These are phyloP conservation scores for Tetragnatha montana DNA, from an alignment of 2,888 invertebrate species.

Conservation along the genomic window DNA sequence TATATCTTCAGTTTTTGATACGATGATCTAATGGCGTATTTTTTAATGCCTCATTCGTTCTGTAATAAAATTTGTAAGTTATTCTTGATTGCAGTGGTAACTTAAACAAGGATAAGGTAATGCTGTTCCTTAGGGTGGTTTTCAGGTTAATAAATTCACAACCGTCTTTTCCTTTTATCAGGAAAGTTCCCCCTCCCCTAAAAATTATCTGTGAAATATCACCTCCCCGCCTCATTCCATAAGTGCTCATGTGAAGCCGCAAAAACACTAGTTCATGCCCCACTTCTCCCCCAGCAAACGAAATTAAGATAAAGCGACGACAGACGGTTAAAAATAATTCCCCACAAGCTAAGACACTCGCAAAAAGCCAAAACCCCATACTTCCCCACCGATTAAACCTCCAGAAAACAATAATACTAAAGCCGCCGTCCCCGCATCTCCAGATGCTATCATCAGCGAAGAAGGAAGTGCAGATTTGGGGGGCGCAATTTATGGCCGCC, in stretches of 20 bases:
- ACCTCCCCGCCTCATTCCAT: too few species aligned
- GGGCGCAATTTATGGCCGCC: slow-evolving; percentile 16
- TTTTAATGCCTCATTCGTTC: too few species aligned
- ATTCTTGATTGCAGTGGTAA: too few species aligned
- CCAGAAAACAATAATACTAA: background rate
- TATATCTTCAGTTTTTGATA: too few species aligned
- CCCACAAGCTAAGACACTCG: background rate
- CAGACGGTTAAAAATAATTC: background rate
- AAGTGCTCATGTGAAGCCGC: background rate
- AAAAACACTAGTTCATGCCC: background rate
- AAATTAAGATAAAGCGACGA: slow-evolving; percentile 7
- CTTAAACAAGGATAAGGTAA: too few species aligned
- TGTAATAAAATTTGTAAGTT: too few species aligned
- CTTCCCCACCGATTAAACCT: slow-evolving; percentile 3
- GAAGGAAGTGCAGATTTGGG: background rate
- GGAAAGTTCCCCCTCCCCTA: too few species aligned
- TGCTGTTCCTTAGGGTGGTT: too few species aligned
- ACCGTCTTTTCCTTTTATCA: too few species aligned
- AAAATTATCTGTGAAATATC: too few species aligned
- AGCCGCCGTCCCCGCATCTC: background rate
- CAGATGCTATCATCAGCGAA: background rate
- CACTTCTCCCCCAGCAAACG: background rate
- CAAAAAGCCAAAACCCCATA: background rate
- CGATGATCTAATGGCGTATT: too few species aligned
- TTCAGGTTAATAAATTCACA: too few species aligned